A percentile compares a stretch with the other conserved stretches of the same genome.
Conservation (phyloP, 2,888 invertebrate species). For the Lepidonotus clava region DNA sequence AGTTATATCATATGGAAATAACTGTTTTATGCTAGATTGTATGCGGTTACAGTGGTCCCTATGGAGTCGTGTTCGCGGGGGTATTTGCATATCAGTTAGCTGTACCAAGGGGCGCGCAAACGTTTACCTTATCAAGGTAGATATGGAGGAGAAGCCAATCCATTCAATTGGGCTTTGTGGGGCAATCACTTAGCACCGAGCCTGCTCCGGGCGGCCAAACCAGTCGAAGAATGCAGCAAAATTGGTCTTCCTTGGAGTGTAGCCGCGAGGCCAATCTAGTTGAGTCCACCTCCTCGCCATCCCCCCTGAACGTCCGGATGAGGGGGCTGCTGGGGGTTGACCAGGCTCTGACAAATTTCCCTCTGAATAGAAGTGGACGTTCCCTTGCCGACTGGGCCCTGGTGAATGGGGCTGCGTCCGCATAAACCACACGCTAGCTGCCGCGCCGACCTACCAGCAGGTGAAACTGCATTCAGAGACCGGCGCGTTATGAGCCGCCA, state of each 20-base stretch:
- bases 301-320: not conserved
- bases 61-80: no score
- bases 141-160: constrained; percentile 26
- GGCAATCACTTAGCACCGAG: constrained; percentile 21
- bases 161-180: constrained; percentile 10
- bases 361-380: constrained; percentile 31
- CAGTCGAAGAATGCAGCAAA: not conserved
- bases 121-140: constrained; percentile 17
- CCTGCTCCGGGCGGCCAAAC: not conserved
- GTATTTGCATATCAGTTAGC: not conserved
- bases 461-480: not conserved
- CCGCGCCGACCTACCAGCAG: no score
- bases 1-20: no score
- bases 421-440: no score
- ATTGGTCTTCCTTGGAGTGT: not conserved
- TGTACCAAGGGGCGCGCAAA: no score
- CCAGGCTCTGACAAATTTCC: constrained; percentile 11
- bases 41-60: no score
- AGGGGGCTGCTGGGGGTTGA: not conserved
- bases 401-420: not conserved
- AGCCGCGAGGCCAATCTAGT: constrained; percentile 15
- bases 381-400: not conserved
- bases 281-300: constrained; percentile 1
- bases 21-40: no score
- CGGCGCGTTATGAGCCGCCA: not conserved